phyloP scores from a whole-genome alignment of 2,113 vertebrate genomes.

The Mesocricetus auratus region DNA sequence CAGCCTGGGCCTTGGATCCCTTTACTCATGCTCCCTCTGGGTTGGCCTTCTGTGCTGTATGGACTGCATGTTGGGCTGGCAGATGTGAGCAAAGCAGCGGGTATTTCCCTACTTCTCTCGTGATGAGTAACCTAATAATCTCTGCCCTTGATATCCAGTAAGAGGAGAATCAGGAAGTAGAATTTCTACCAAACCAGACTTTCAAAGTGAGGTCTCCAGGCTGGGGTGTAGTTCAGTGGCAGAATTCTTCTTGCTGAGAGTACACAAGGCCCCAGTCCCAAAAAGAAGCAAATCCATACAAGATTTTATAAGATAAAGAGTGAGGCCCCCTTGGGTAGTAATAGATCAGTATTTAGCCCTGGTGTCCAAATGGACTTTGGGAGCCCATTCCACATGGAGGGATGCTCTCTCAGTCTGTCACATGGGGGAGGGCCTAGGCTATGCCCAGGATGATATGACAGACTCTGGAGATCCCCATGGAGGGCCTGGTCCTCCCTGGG shows the following conservation, averaged over 20 bases:
- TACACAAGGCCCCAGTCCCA: not conserved
- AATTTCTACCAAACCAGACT: not conserved
- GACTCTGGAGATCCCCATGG: too few species aligned
- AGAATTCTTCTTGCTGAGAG: not conserved
- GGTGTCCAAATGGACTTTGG: too few species aligned
- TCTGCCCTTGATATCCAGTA: not conserved
- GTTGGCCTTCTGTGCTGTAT: not conserved
- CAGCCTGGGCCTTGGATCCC: not conserved
- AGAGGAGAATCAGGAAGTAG: not conserved
- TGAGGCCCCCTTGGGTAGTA: too few species aligned
- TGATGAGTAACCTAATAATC: not conserved
- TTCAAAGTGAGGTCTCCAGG: not conserved
- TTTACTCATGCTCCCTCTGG: accelerated
- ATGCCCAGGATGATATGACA: too few species aligned
- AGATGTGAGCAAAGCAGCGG: not conserved
- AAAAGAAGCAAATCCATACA: not conserved
- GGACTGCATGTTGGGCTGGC: not conserved
- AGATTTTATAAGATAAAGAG: not conserved
- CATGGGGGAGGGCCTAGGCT: too few species aligned
- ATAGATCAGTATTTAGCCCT: too few species aligned
- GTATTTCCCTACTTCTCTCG: not conserved
- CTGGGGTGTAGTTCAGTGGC: not conserved
- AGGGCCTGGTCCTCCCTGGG: too few species aligned
- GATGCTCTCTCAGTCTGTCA: too few species aligned
- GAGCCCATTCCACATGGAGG: too few species aligned